Percentiles rank a stretch among this genome's conserved stretches.
Conservation (phyloP, 2,888 invertebrate species). For the Eristalis intricaria region DNA sequence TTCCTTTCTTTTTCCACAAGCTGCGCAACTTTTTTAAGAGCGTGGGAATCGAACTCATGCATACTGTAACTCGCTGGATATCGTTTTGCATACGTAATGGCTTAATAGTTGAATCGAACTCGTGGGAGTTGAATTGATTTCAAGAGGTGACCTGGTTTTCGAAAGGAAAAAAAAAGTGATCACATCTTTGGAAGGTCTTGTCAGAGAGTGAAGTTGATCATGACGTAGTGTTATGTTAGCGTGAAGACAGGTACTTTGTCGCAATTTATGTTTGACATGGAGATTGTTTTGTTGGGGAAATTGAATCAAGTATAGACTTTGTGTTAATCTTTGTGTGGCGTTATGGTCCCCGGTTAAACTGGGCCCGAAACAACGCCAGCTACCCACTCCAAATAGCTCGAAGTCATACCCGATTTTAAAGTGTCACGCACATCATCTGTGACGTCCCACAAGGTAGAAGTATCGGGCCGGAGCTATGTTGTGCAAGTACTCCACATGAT, state of each 20-base stretch:
- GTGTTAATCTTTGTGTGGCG: too few relatives aligned
- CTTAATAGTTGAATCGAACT: not conserved
- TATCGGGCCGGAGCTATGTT: too few relatives aligned
- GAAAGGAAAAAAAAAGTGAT: not conserved
- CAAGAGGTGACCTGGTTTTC: not conserved
- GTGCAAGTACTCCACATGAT: too few relatives aligned
- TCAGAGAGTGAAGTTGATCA: not conserved
- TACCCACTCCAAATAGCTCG: too few relatives aligned
- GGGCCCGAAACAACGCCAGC: too few relatives aligned
- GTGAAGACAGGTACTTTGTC: not conserved
- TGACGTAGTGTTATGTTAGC: not conserved
- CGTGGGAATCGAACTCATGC: not conserved
- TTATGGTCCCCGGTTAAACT: too few relatives aligned
- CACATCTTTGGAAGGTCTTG: not conserved
- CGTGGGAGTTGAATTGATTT: not conserved
- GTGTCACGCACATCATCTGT: too few relatives aligned
- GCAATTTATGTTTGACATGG: not conserved
- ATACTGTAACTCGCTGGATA: not conserved
- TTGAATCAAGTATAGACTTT: too few relatives aligned
- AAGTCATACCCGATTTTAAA: too few relatives aligned
- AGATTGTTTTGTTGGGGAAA: too few relatives aligned
- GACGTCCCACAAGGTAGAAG: too few relatives aligned
- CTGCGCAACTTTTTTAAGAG: not conserved
- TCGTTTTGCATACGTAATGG: not conserved
- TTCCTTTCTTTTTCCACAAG: not conserved